These are phyloP conservation scores for Styela clava DNA, from an alignment of 23 tunicate genomes.

Conservation along the genomic window DNA sequence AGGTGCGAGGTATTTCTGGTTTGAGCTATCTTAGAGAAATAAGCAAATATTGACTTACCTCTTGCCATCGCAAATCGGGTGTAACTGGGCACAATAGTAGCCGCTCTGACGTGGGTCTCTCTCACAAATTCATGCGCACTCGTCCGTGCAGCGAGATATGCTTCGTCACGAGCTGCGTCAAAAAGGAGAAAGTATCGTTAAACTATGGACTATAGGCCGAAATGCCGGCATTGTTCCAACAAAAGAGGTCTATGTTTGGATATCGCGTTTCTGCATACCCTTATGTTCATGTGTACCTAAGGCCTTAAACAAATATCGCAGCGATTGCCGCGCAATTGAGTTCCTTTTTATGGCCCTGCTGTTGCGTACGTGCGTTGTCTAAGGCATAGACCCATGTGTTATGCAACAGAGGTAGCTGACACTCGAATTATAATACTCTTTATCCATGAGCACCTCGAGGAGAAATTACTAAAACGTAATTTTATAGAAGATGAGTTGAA, in stretches of 20 bases:
- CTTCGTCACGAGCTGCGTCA: constrained; percentile 12
- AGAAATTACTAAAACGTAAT: no score
- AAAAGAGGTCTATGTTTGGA: not conserved
- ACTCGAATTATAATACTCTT: no score
- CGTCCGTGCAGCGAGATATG: constrained; percentile 17
- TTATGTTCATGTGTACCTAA: not conserved
- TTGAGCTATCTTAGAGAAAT: no score
- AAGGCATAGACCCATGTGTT: no score
- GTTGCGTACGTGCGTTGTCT: not conserved
- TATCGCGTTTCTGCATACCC: not conserved
- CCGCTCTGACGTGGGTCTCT: constrained; percentile 10
- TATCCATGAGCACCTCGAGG: no score
- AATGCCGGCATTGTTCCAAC: not conserved
- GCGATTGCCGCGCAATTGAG: constrained; percentile 1
- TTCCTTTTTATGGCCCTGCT: not conserved
- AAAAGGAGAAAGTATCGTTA: constrained; percentile 7
- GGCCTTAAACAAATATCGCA: not conserved
- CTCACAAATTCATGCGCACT: constrained; percentile 3
- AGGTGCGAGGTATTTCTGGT: no score
- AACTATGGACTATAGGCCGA: not conserved
- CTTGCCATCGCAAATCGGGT: constrained; percentile 26
- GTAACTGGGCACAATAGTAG: constrained; percentile 13
- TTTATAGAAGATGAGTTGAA: no score
- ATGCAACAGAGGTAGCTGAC: no score
- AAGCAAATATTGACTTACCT: constrained; percentile 10